Evolutionary conservation across 2,113 vertebrate species (phyloP).

Genomic region (Lepidothrix coronata): DNA sequence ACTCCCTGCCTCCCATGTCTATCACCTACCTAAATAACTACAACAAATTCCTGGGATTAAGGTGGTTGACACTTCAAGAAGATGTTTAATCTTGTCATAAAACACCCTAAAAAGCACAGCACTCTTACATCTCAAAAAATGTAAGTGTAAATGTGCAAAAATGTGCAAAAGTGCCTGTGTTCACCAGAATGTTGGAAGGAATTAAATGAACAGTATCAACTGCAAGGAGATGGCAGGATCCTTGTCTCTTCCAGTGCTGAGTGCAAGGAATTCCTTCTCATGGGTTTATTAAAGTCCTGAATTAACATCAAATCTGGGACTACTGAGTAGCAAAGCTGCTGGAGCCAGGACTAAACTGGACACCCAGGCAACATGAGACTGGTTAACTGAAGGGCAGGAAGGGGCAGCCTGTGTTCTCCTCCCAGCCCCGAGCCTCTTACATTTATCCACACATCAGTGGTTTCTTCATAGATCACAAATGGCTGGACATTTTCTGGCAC

Average conservation of each 20-base stretch:
- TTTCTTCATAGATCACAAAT: slow-evolving; percentile 90
- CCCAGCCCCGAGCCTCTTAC: slow-evolving; percentile 65
- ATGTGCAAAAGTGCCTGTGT: neutral
- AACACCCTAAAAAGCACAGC: neutral
- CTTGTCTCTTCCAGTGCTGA: neutral
- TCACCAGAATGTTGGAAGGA: neutral
- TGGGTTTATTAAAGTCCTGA: neutral
- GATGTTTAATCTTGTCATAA: neutral
- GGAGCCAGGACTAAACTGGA: neutral
- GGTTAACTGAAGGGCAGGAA: neutral
- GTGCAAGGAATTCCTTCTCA: neutral
- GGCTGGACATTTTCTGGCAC: slow-evolving; percentile 85
- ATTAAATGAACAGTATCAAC: neutral
- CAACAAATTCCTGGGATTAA: neutral
- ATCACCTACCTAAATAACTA: neutral
- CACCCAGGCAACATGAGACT: neutral
- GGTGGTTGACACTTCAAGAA: neutral
- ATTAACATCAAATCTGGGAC: neutral
- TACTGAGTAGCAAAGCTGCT: neutral
- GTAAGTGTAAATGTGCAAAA: neutral
- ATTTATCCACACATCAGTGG: slow-evolving; percentile 95
- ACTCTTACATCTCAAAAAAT: neutral
- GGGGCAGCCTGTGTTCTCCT: neutral
- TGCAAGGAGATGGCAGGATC: neutral
- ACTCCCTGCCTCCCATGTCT: neutral